Evolutionary conservation across 2,888 invertebrate genomes (phyloP).

Genomic region (Uropetala carovei): DNA sequence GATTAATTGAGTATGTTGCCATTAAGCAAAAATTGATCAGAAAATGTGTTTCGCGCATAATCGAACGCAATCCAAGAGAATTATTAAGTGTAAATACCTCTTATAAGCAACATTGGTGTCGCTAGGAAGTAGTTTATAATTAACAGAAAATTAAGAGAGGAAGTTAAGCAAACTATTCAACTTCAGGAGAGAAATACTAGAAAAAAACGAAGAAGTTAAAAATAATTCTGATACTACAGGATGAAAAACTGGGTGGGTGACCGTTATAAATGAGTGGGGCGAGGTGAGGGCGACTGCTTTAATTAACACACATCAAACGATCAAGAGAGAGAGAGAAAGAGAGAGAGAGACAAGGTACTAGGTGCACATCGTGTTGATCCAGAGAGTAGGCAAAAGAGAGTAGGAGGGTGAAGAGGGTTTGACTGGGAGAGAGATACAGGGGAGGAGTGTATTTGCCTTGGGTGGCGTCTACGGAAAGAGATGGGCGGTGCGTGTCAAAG

Average conservation of each 20-base stretch:
- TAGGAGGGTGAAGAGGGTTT: neutral
- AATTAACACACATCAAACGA: slow-evolving; percentile 2
- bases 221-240: neutral
- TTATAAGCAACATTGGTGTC: too few species aligned
- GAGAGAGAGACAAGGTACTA: neutral
- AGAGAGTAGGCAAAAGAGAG: neutral
- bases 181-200: neutral
- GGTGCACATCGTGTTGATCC: neutral
- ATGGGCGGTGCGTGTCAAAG: too few species aligned
- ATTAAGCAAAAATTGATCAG: too few species aligned
- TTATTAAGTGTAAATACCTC: too few species aligned
- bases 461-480: neutral
- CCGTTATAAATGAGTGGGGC: neutral
- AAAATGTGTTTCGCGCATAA: too few species aligned
- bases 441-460: neutral
- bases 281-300: neutral
- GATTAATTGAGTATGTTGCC: too few species aligned
- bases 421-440: neutral
- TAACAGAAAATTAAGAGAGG: neutral
- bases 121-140: too few species aligned
- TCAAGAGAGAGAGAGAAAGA: neutral
- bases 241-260: neutral
- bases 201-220: neutral
- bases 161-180: neutral
- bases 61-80: too few species aligned